phyloP scores from a whole-genome alignment of 1,140 invertebrate species.

The Pseudobourletiella spinata region DNA sequence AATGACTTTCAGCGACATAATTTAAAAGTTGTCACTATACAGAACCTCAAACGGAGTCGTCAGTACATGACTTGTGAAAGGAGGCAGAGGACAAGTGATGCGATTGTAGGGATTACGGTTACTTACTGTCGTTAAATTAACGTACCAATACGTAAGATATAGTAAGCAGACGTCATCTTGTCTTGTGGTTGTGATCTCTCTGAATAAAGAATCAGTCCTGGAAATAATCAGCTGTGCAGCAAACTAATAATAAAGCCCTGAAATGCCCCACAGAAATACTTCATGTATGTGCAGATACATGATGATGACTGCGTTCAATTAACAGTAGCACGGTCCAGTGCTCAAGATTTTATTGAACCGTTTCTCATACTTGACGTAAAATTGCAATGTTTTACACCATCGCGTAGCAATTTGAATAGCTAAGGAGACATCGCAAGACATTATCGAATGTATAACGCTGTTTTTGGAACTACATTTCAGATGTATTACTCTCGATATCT shows the following conservation, averaged over 20 bases:
- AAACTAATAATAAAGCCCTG: neutral
- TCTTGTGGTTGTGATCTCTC: slow-evolving; percentile 33
- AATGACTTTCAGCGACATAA: too few species aligned
- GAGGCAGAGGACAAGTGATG: too few species aligned
- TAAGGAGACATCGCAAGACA: neutral
- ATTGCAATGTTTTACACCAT: neutral
- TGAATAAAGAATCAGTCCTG: neutral
- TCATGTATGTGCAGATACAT: neutral
- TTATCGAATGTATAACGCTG: neutral
- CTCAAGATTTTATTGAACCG: slow-evolving; percentile 9
- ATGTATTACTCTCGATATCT: neutral
- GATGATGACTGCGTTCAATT: neutral
- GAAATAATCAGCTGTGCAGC: neutral
- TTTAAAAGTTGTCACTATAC: too few species aligned
- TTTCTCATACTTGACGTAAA: neutral
- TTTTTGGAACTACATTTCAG: neutral
- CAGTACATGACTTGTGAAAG: too few species aligned
- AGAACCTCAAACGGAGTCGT: too few species aligned
- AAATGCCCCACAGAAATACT: neutral
- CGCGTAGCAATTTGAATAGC: neutral
- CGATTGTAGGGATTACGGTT: too few species aligned
- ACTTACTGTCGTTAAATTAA: too few species aligned
- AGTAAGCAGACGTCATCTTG: slow-evolving; percentile 25
- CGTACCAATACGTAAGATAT: too few species aligned
- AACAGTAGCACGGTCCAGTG: too few species aligned